phyloP scores from a whole-genome alignment of 2,113 vertebrate genomes.

The Pseudonaja textilis region DNA sequence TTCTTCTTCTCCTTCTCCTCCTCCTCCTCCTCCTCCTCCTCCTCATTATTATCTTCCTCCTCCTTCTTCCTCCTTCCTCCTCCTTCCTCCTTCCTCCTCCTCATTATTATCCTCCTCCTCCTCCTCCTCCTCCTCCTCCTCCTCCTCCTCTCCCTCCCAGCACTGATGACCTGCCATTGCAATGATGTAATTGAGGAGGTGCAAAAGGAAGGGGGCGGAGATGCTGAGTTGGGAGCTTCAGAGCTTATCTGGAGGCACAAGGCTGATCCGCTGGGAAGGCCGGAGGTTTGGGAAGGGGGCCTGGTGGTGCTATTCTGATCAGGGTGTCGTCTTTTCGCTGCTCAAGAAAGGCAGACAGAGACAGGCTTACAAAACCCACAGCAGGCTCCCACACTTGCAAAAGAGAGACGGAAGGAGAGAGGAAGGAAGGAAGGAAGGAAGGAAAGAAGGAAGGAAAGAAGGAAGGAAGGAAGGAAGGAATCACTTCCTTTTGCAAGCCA shows the following conservation, averaged over 20 bases:
- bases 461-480: neutral
- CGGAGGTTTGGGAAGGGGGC: neutral
- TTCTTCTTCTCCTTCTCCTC: no score
- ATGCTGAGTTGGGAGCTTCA: neutral
- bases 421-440: no score
- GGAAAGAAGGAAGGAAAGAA: neutral
- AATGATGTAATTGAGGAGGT: neutral
- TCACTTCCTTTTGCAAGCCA: neutral
- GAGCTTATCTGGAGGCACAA: neutral
- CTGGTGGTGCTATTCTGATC: neutral
- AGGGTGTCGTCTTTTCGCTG: neutral
- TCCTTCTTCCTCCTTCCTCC: no score
- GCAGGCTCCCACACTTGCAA: neutral
- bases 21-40: no score
- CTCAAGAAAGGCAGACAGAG: neutral
- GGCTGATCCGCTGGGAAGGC: neutral
- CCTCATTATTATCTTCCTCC: no score
- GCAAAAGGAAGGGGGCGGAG: neutral
- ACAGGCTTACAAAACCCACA: neutral
- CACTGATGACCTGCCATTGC: neutral
- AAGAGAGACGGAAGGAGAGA: neutral
- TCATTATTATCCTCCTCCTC: no score
- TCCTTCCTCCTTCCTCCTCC: no score
- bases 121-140: no score
- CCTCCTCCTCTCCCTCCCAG: no score